Base-by-base conservation (phyloP, 1,140 invertebrate genomes). In the Conus betulinus region DNA sequence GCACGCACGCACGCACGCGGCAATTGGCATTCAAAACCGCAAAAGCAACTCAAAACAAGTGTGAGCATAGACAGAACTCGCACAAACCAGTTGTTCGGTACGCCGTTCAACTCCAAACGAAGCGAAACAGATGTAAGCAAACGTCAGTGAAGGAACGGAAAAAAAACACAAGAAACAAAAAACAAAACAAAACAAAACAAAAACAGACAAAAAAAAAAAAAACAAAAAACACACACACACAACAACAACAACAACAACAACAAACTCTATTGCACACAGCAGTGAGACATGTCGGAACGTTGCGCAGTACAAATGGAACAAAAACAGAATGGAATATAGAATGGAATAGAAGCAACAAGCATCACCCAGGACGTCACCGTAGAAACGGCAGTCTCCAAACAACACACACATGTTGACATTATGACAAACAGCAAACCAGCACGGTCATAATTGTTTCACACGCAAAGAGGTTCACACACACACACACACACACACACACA, bases 401-500 rank as follows among this genome's bases (percentile, higher is more conserved):
- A 39, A 39, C 39, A 39, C 39, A 39, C 39, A 39, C n/a, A 39
- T 3, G 39, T 39, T 39, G 39, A 39, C n/a, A 39, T 3, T 0
- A 1, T 39, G 39, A 39, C 39, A 39, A 39, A 39, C 39, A 39
- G 39, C 39, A 39, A 39, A 39, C 39, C 39, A 39, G 39, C 39
- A 39, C 39, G 39, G 39, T 39, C 39, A 39, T 39, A 39, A 39
- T 39, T 3, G 39, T 39, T 39, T 39, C 5, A 78, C 74, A 25
- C 5, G 25, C 74, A 78, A 11, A 25, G 10, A 78, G 17, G 27
- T 11, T 25, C 74, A 78, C 74, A 3, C 2, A 78, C 74, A 78
- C 74, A 78, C 74, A 78, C 74, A 78, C 74, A 78, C 78, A 79
- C 78, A 79, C 78, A 79, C 51, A 52, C 27, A 79, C 78, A 81